Evolutionary conservation across 64 coral and sea anemone species (phyloP).

Genomic region (Orbicella faveolata): DNA sequence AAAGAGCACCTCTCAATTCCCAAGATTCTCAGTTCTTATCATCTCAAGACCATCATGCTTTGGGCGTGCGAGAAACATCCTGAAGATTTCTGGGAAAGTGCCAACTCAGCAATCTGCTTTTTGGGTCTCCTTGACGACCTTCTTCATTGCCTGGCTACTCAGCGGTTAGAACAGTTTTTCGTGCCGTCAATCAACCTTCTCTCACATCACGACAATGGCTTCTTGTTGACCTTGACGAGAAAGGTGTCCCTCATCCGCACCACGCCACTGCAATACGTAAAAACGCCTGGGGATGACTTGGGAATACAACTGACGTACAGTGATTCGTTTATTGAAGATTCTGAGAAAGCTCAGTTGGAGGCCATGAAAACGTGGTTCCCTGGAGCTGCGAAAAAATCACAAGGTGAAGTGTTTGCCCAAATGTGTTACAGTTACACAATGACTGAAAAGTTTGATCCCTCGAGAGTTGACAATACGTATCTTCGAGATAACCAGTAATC

Average conservation of each 20-base stretch:
- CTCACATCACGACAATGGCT: background rate
- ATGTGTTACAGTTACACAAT: slow-evolving; percentile 9
- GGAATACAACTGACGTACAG: background rate
- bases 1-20: slow-evolving; percentile 55
- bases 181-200: slow-evolving; percentile 59
- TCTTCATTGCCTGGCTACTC: slow-evolving; percentile 65
- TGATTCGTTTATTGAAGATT: slow-evolving; percentile 8
- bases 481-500: slow-evolving; percentile 2
- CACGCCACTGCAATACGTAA: background rate
- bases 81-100: slow-evolving; percentile 47
- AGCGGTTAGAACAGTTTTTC: slow-evolving; percentile 54
- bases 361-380: slow-evolving; percentile 4
- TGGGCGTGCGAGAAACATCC: slow-evolving; percentile 76
- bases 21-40: slow-evolving; percentile 66
- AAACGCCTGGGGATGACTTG: background rate
- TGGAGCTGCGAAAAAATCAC: background rate
- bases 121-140: slow-evolving; percentile 69
- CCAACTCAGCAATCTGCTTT: slow-evolving; percentile 59
- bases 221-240: background rate
- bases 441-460: slow-evolving; percentile 15
- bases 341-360: background rate
- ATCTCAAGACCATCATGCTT: slow-evolving; percentile 80
- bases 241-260: slow-evolving; percentile 14
- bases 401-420: background rate
- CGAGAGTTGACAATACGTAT: slow-evolving; percentile 12